Evolutionary conservation across 2,797 vertebrate species (phyloP), one percentile per base, ranked within the genome.

Genomic region (Limosa lapponica): DNA sequence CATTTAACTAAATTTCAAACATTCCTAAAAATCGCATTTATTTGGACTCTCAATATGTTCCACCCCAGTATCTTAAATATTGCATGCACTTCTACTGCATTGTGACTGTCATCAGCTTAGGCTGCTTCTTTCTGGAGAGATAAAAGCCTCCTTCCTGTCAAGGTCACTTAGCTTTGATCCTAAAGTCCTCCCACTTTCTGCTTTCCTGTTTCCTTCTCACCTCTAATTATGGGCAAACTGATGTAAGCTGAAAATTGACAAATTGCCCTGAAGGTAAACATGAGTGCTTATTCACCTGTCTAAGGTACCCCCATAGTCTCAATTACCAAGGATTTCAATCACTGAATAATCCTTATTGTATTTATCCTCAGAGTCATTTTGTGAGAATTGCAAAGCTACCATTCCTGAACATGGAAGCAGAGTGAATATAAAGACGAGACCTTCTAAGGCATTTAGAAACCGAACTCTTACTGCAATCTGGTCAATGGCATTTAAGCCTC

Each of bases 81-180:
- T 87, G 19, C 52, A 78, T 69, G 43, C 16, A 41, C 30, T 90
- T 83, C 34, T 75, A 84, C 24, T 39, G 37, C 49, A 58, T 22
- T 89, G 44, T 61, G 37, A 51, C 41, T 77, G 27, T 74, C 7
- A 0, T 49, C 48, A 74, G 34, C 57, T 92, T 67, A 75, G 49
- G 34, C 37, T 65, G 59, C 48, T 85, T 87, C 75, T 44, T 89
- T 93, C 41, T 78, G 44, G 24, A 82, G 64, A 67, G 67, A 67
- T 80, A 89, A 96, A 93, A 94, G 54, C 49, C 30, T 89, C 78
- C 43, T 82, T 81, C 44, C 75, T 78, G 37, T 88, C 84, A 95
- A 91, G 95, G 94, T 94, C 89, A 92, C 52, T 90, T 82, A 92
- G 41, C 64, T 80, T 87, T 92, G 64, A 94, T 94, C 59, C 78